Evolutionary conservation across 1,140 invertebrate species (phyloP).

Genomic region (Andrena cerasifolii): DNA sequence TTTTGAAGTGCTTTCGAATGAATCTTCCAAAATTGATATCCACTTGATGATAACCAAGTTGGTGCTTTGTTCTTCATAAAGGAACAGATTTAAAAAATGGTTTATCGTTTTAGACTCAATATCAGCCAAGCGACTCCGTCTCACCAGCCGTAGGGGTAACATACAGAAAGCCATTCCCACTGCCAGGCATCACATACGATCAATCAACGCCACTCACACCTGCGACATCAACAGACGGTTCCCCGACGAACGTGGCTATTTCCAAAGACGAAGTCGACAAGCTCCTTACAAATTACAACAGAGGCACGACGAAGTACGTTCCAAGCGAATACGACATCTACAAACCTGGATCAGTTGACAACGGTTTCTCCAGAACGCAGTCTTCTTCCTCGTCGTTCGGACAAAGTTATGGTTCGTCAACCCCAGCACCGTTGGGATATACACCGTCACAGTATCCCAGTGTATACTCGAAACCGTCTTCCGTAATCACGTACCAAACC

Average conservation of each 20-base stretch:
- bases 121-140: slow-evolving; percentile 56
- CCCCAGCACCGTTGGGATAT: neutral
- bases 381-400: neutral
- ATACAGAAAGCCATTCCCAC: slow-evolving; percentile 64
- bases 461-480: slow-evolving; percentile 50
- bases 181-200: slow-evolving; percentile 40
- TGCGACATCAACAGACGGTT: slow-evolving; percentile 37
- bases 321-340: slow-evolving; percentile 59
- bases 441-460: slow-evolving; percentile 55
- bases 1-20: no score
- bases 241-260: slow-evolving; percentile 49
- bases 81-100: neutral
- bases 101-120: slow-evolving; percentile 56
- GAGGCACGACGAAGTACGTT: slow-evolving; percentile 71
- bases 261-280: slow-evolving; percentile 57
- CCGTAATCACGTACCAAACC: slow-evolving; percentile 46
- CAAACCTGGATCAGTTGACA: neutral
- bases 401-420: slow-evolving; percentile 8
- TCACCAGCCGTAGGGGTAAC: slow-evolving; percentile 65
- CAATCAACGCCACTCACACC: slow-evolving; percentile 38
- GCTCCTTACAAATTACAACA: slow-evolving; percentile 65
- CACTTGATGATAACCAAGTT: no score
- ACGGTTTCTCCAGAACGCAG: slow-evolving; percentile 5
- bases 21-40: neutral
- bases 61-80: no score